phyloP scores from a whole-genome alignment of 2,113 vertebrate species.

The Recurvirostra avosetta region DNA sequence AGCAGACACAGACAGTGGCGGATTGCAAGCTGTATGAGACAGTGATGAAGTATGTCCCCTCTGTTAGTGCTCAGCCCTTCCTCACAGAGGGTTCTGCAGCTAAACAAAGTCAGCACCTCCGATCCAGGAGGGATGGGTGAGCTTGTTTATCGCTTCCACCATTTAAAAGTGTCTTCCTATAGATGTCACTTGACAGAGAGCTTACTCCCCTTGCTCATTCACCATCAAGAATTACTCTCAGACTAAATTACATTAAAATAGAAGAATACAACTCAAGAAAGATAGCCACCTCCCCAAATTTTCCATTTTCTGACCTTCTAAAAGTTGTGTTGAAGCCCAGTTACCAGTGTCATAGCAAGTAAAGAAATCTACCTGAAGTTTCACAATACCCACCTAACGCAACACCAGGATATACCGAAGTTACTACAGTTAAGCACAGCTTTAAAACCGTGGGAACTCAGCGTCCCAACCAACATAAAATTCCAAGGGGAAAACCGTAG shows the following conservation, averaged over 20 bases:
- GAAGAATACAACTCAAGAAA: background rate
- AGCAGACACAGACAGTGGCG: background rate
- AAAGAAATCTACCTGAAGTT: background rate
- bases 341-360: background rate
- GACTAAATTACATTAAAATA: background rate
- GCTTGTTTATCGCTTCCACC: background rate
- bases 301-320: background rate
- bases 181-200: background rate
- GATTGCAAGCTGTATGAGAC: background rate
- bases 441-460: background rate
- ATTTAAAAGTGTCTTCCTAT: background rate
- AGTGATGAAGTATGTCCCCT: accelerated
- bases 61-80: background rate
- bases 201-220: background rate
- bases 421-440: background rate
- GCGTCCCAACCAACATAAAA: background rate
- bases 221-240: background rate
- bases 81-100: background rate
- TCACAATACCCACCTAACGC: background rate
- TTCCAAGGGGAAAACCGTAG: background rate
- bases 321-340: background rate
- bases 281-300: background rate
- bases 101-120: background rate
- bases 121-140: background rate
- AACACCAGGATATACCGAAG: accelerated